Evolutionary conservation across 2,797 vertebrate genomes (phyloP), one percentile per base, ranked within the genome.

Genomic region (Epinephelus malabaricus): DNA sequence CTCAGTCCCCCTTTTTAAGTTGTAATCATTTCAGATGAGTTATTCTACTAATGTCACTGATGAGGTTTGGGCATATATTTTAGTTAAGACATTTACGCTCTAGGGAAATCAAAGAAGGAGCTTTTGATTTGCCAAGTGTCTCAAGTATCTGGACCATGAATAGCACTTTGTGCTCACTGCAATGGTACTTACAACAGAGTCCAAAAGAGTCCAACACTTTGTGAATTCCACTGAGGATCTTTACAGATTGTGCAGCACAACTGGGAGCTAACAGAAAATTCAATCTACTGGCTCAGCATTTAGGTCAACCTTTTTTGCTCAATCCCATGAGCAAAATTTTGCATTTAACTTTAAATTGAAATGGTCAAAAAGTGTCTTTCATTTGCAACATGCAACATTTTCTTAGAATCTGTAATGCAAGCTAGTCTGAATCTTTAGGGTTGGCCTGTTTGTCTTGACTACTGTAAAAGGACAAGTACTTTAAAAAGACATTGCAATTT

Each of bases 81-180:
- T 9, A 69, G 50, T 73, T 27, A 69, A 65, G 51, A 81, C 38
- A 78, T 85, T 86, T 50, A 56, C 21, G 64, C 49, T 62, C n/a
- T 62, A n/a, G 66, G 68, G 53, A 76, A 86, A 76, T 69, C 30
- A 50, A 60, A 80, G 47, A 34, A 65, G 71, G 50, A 43, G 51
- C 59, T 68, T 71, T 86, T 60, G 61, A 84, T 84, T 85, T 78
- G 83, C 83, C 72, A 79, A 82, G 77, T 69, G 79, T 90, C 84
- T 94, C 87, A 75, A 79, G 81, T 92, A 74, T 88, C 90, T 61
- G 34, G 58, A 61, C 79, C 12, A 74, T 93, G 87, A 93, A 93
- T 90, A 81, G 88, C 66, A 89, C 87, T 87, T 92, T 92, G 92
- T 95, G 72, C 66, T 89, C 85, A 63, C 38, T 79, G 73, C 79